Evolutionary conservation across 2,888 invertebrate species (phyloP).

Genomic region (Parascotia fuliginaria): DNA sequence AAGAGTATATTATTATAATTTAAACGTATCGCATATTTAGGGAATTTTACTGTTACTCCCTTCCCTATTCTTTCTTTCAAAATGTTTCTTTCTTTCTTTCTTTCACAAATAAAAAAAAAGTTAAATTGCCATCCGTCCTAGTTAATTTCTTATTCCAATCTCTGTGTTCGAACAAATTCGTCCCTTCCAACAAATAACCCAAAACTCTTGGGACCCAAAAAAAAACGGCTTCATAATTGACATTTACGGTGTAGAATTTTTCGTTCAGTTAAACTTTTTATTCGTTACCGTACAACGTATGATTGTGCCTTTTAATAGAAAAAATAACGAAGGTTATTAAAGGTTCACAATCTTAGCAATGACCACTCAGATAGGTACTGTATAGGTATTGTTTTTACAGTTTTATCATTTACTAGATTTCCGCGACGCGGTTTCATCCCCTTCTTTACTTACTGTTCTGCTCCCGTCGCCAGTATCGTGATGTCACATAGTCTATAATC

Average conservation of each 20-base stretch:
- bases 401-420: too few species aligned
- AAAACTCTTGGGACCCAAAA: conserved; percentile 4
- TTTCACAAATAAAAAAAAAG: not conserved
- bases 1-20: too few species aligned
- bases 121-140: not conserved
- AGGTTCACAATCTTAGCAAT: not conserved
- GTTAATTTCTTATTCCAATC: conserved; percentile 5
- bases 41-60: too few species aligned
- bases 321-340: conserved; percentile 9
- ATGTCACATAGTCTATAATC: too few species aligned
- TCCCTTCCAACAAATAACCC: conserved; percentile 1
- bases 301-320: not conserved
- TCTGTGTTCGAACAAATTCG: not conserved
- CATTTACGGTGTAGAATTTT: conserved; percentile 8
- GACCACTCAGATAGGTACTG: not conserved
- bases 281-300: not conserved
- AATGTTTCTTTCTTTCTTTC: too few species aligned
- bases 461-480: too few species aligned
- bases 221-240: conserved; percentile 12
- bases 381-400: conserved; percentile 1
- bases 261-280: conserved; percentile 9
- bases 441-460: too few species aligned
- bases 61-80: too few species aligned
- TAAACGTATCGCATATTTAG: too few species aligned
- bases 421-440: too few species aligned